Evolutionary conservation across 2,113 vertebrate genomes (phyloP).

Genomic region (Gasterosteus nipponicus): DNA sequence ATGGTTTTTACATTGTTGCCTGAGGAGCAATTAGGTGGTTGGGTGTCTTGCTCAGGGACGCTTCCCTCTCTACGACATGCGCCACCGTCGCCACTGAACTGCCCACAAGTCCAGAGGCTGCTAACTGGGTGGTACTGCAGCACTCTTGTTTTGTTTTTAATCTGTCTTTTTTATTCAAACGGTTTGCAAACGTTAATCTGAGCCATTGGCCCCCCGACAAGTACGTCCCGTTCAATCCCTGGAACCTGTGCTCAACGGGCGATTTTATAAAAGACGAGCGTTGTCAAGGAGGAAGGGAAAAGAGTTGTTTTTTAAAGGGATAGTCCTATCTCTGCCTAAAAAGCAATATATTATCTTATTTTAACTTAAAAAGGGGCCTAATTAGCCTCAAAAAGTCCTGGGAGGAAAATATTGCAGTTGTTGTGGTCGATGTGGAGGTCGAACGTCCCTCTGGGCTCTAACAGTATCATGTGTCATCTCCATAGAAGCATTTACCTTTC

Average conservation of each 20-base stretch:
- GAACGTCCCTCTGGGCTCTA: conserved; percentile 48
- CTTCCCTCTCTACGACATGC: too few relatives aligned
- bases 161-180: conserved; percentile 67
- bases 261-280: conserved; percentile 36
- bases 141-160: conserved; percentile 69
- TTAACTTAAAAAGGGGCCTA: neutral
- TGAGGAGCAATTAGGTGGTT: too few relatives aligned
- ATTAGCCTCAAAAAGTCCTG: neutral
- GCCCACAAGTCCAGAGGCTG: conserved; percentile 69
- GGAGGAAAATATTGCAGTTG: conserved; percentile 10
- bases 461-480: conserved; percentile 34
- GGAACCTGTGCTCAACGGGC: conserved; percentile 44
- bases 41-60: too few relatives aligned
- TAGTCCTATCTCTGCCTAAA: neutral
- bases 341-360: too few relatives aligned
- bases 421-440: conserved; percentile 45
- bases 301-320: conserved; percentile 19
- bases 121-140: conserved; percentile 75
- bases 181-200: conserved; percentile 63
- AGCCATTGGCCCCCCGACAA: conserved; percentile 68
- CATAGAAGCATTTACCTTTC: conserved; percentile 40
- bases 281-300: conserved; percentile 35
- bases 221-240: conserved; percentile 6
- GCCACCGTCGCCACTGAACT: conserved; percentile 41
- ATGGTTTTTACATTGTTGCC: too few relatives aligned